phyloP scores from a whole-genome alignment of 2,797 vertebrate genomes.

The Tapera naevia region DNA sequence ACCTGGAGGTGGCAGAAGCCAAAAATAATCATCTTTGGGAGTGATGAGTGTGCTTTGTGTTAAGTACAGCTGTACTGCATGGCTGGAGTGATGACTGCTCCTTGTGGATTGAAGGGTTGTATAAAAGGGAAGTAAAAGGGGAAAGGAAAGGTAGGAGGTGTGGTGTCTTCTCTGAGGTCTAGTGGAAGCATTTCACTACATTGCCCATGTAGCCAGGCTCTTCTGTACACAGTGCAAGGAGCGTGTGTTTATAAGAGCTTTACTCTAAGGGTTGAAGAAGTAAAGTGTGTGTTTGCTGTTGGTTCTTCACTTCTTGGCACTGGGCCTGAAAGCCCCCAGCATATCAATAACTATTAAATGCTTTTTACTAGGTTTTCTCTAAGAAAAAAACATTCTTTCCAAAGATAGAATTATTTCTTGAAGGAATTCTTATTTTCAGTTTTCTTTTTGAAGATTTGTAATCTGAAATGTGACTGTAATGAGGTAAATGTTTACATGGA shows the following conservation, averaged over 20 bases:
- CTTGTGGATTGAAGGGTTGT: background rate
- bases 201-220: accelerated
- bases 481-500: background rate
- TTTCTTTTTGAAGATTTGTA: background rate
- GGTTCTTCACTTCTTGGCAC: background rate
- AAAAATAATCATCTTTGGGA: background rate
- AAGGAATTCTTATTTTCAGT: background rate
- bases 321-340: background rate
- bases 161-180: background rate
- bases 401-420: background rate
- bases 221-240: background rate
- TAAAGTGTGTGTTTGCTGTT: background rate
- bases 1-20: background rate
- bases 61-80: background rate
- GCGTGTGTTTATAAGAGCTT: background rate
- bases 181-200: accelerated
- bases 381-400: background rate
- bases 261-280: background rate
- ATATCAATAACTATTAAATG: background rate
- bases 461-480: background rate
- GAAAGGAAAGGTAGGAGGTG: background rate
- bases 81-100: background rate
- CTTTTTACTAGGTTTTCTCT: background rate
- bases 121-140: background rate
- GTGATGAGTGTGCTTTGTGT: background rate